These are phyloP conservation scores for Tipula vernalis DNA, from an alignment of 2,888 invertebrate species.

Conservation along the genomic window DNA sequence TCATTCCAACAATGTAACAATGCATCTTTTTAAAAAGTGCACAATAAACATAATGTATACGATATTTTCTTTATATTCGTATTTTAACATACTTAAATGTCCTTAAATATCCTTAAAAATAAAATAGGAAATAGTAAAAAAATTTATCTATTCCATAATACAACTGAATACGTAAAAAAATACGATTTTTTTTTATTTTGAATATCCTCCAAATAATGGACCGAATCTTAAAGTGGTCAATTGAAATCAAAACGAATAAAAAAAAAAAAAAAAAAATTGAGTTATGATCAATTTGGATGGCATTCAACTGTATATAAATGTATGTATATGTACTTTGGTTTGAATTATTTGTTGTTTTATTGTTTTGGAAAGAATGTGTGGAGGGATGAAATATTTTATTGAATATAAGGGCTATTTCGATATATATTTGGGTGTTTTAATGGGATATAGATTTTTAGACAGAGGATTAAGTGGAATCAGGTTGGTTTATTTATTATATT, in stretches of 20 bases:
- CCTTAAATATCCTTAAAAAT: not conserved
- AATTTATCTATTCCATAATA: not conserved
- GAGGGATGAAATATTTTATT: not conserved
- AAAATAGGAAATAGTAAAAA: not conserved
- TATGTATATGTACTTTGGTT: too few relatives aligned
- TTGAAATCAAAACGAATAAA: not conserved
- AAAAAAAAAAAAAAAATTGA: not conserved
- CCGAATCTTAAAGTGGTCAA: not conserved
- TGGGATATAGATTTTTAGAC: not conserved
- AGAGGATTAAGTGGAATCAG: not conserved
- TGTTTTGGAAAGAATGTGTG: not conserved
- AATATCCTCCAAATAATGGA: not conserved
- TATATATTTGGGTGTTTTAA: not conserved
- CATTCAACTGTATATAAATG: not conserved
- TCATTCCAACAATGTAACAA: not conserved
- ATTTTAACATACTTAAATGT: not conserved
- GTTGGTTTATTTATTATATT: not conserved
- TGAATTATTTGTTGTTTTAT: not conserved
- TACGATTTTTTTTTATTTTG: not conserved
- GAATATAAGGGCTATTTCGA: not conserved
- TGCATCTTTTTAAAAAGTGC: not conserved
- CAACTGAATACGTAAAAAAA: too few relatives aligned
- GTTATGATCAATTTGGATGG: not conserved
- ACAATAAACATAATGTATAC: not conserved
- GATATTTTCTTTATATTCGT: not conserved